Evolutionary conservation across 2,888 invertebrate species (phyloP), one percentile per base, ranked within the genome.

Genomic region (Isoperla grammatica): DNA sequence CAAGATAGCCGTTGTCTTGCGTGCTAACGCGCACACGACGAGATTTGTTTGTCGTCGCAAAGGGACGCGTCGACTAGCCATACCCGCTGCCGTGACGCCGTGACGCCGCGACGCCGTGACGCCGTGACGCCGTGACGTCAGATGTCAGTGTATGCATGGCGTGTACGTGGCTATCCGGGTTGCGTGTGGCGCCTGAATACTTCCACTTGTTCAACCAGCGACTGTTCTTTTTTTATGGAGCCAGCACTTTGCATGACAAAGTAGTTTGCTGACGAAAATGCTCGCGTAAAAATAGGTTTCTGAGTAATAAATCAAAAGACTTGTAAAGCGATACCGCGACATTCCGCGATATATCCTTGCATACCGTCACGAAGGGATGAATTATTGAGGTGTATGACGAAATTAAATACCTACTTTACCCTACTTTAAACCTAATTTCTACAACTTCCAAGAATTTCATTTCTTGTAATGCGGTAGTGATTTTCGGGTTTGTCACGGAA

Each of bases 191-290:
- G 53, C 39, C 53, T 37, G 53, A 37, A 53, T 53, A 39, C 39
- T 53, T 53, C 15, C 20, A 53, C 53, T 37, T 39, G 53, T 53
- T 39, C 20, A n/a, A n/a, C n/a, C n/a, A n/a, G n/a, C n/a, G 35
- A 49, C 22, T 49, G n/a, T 12, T 53, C 17, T 39, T 17, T 53
- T 53, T 53, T 50, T 53, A 19, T 39, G 19, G 53, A 53, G 39
- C 37, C 37, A 53, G 53, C 55, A 56, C 42, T 56, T 60, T 56
- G 60, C 60, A 56, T 60, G 56, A 56, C 60, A 56, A 56, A 60
- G 40, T 56, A 48, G 59, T 46, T 45, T 55, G 49, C 45, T 17
- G 19, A 45, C 45, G 11, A 45, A 45, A 45, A 45, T 45, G 45
- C 45, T 45, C 45, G 17, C 45, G 17, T 45, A 45, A 45, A 45